These are phyloP conservation scores for Keiferia lycopersicella DNA, from an alignment of 2,888 invertebrate genomes.

Conservation along the genomic window DNA sequence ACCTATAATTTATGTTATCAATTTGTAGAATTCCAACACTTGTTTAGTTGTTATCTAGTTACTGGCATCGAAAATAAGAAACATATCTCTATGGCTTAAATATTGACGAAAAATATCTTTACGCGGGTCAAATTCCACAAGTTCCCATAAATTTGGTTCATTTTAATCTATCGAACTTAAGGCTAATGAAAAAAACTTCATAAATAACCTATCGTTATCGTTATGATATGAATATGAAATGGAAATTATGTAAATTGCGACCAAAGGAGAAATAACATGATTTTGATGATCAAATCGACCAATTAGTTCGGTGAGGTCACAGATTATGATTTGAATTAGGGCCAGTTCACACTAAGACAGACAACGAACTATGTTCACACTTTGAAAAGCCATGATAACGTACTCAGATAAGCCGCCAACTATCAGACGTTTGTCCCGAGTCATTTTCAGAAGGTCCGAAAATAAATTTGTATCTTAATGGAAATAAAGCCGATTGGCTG, in stretches of 20 bases:
- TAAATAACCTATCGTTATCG: constrained; percentile 1
- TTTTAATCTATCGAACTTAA: background rate
- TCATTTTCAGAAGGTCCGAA: too few relatives aligned
- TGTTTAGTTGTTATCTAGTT: too few relatives aligned
- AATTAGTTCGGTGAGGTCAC: constrained; percentile 27
- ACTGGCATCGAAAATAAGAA: background rate
- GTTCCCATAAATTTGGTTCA: background rate
- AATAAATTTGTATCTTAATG: too few relatives aligned
- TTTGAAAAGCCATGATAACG: too few relatives aligned
- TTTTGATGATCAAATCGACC: constrained; percentile 9
- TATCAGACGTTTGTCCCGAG: too few relatives aligned
- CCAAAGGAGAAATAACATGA: background rate
- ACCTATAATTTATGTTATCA: background rate
- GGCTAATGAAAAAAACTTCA: background rate
- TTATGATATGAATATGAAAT: background rate
- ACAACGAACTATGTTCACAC: too few relatives aligned
- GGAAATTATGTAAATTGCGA: background rate
- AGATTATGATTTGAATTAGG: constrained; percentile 29
- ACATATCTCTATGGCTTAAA: background rate
- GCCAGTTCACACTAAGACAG: too few relatives aligned
- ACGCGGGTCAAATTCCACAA: background rate
- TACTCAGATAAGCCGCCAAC: too few relatives aligned
- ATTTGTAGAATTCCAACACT: background rate
- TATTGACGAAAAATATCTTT: background rate
- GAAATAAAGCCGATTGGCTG: too few relatives aligned